Evolutionary conservation across 1,140 invertebrate genomes (phyloP), one percentile per base, ranked within the genome.

Genomic region (Temnothorax longispinosus): DNA sequence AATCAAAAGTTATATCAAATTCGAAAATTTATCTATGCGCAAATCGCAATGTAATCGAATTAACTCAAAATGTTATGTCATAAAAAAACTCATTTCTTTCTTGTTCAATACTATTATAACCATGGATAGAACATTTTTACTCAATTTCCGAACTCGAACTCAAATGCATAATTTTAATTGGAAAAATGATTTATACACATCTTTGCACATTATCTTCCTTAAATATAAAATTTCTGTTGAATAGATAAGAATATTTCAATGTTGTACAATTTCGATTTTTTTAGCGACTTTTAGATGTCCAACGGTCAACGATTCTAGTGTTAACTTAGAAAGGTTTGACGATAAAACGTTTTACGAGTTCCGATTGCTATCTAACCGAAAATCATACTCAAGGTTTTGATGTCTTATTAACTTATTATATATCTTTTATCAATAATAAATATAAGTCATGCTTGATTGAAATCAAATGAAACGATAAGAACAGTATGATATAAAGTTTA

Each of bases 321-420:
- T 80, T 41, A 74, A 74, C 8, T 50, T 35, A 50, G 10, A 58
- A 82, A 60, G 69, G 18, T 60, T 84, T 60, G 38, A 72, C 21
- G 38, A 74, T 84, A 84, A 84, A 84, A 62, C 80, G 18, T 74
- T 82, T 52, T 58, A 47, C 52, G 54, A 56, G 52, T 82, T 60
- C 2, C 1, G 32, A 84, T 75, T 15, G 7, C n/a, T 84, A 84
- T 84, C 80, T 62, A 84, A 69, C 6, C 4, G 8, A 80, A 82
- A 82, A 72, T 82, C 18, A 82, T 11, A 18, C 3, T 58, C 54
- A 60, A 82, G 60, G 27, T 27, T 27, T 1, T 72, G 15, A 18
- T 41, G 15, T 5, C n/a, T 56, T 58, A 72, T 35, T 82, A 58
- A 72, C 18, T 74, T 56, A 71, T 27, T 56, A 82, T 15, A 71